These are phyloP conservation scores for Thaleichthys pacificus DNA, from an alignment of 2,797 vertebrate genomes.

Conservation along the genomic window DNA sequence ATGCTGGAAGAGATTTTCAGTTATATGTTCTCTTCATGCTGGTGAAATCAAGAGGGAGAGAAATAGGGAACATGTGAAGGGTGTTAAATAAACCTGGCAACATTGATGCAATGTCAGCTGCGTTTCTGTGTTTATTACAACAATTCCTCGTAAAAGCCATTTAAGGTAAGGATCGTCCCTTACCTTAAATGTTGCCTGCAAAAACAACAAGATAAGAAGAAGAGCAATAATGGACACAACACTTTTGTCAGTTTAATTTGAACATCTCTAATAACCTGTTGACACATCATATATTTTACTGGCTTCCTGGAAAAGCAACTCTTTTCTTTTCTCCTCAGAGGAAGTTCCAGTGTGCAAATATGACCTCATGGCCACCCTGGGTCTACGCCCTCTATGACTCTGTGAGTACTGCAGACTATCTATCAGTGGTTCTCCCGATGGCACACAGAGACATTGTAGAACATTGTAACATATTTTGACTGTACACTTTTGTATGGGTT, in stretches of 20 bases:
- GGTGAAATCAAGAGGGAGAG: background rate
- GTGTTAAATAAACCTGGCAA: background rate
- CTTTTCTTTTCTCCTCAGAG: slow-evolving; percentile 74
- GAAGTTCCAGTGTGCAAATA: slow-evolving; percentile 89
- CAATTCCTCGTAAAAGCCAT: too few relatives aligned
- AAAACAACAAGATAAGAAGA: too few relatives aligned
- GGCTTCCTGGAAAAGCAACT: too few relatives aligned
- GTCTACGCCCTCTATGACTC: slow-evolving; percentile 95
- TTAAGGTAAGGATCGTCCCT: too few relatives aligned
- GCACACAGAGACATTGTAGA: background rate
- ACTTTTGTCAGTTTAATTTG: too few relatives aligned
- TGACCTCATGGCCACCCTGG: slow-evolving; percentile 97
- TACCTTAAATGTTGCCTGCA: too few relatives aligned
- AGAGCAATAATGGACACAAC: too few relatives aligned
- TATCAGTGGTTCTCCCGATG: background rate
- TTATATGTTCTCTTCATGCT: background rate
- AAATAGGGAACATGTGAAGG: background rate
- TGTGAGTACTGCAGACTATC: slow-evolving; percentile 78
- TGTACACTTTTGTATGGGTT: background rate
- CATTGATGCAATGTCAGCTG: background rate
- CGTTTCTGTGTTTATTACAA: slow-evolving; percentile 12
- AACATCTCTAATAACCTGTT: too few relatives aligned
- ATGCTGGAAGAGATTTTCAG: background rate
- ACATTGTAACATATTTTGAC: background rate
- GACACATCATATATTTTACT: too few relatives aligned